A percentile compares a stretch with the other conserved stretches of the same genome.
phyloP scores from a whole-genome alignment of 2,113 vertebrate species.

The Oreocharis arfaki region DNA sequence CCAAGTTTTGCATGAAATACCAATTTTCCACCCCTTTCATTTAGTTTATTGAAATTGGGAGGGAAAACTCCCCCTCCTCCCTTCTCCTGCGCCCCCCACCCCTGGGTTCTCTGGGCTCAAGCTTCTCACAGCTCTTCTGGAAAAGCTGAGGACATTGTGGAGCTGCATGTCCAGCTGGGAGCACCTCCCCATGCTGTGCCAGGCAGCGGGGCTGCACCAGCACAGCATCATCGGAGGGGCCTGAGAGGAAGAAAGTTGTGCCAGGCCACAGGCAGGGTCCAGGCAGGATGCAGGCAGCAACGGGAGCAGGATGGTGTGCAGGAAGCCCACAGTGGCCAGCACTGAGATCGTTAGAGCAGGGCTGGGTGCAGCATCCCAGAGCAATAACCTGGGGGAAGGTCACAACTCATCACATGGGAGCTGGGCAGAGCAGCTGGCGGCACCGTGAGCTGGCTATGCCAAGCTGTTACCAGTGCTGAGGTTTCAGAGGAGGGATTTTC shows the following conservation, averaged over 20 bases:
- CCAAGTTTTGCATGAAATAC: constrained; percentile 58
- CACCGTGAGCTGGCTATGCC: background rate
- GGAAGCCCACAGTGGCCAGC: background rate
- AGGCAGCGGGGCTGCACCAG: background rate
- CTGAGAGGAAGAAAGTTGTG: background rate
- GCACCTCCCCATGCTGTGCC: background rate
- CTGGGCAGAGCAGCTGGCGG: fast-evolving
- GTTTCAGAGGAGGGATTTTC: background rate
- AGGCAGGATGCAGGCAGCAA: background rate
- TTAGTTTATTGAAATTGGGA: constrained; percentile 59
- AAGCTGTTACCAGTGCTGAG: fast-evolving
- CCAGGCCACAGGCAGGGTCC: background rate
- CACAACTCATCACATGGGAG: background rate
- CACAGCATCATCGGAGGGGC: fast-evolving
- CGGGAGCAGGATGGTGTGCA: background rate
- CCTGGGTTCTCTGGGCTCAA: background rate
- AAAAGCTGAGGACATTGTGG: background rate
- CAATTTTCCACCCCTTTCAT: constrained; percentile 61
- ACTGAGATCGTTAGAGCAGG: fast-evolving
- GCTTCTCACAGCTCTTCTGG: background rate
- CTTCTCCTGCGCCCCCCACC: background rate
- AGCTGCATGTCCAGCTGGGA: background rate
- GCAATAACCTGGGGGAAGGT: background rate
- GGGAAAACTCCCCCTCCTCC: background rate
- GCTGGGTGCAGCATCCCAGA: background rate